Percentiles rank a stretch among this genome's conserved stretches.
These are phyloP conservation scores for Cygnus buccinator DNA, from an alignment of 2,113 vertebrate genomes.

Conservation along the genomic window DNA sequence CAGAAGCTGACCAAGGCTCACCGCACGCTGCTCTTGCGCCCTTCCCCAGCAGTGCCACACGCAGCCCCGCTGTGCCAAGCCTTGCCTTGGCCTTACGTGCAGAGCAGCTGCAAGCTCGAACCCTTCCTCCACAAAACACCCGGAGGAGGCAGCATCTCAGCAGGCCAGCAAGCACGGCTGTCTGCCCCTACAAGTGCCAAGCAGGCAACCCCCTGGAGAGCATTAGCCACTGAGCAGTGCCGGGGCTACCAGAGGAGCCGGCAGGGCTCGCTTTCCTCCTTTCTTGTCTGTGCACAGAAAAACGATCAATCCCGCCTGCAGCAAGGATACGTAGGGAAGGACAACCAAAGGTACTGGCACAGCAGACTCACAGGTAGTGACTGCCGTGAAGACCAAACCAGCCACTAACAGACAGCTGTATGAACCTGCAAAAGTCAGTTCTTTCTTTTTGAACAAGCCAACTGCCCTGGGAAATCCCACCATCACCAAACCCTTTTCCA, in stretches of 20 bases:
- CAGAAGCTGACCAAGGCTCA: not conserved
- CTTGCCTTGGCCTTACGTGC: accelerated
- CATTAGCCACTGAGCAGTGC: accelerated
- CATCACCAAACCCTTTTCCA: not conserved
- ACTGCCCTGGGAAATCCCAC: not conserved
- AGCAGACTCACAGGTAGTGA: not conserved
- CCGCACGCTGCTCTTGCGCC: not conserved
- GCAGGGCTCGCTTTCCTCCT: not conserved
- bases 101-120: not conserved
- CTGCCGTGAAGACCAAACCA: accelerated
- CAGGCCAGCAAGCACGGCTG: not conserved
- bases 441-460: not conserved
- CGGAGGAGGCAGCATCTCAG: not conserved
- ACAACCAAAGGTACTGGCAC: not conserved
- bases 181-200: accelerated
- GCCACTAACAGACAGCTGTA: not conserved
- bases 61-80: accelerated
- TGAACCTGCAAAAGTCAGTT: not conserved
- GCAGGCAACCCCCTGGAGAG: not conserved
- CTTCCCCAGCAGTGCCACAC: not conserved
- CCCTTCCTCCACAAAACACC: accelerated
- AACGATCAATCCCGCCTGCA: not conserved
- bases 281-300: not conserved
- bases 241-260: not conserved
- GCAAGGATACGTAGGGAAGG: not conserved